Conservation (phyloP, 2,888 invertebrate genomes). For the Nemoura dubitans region DNA sequence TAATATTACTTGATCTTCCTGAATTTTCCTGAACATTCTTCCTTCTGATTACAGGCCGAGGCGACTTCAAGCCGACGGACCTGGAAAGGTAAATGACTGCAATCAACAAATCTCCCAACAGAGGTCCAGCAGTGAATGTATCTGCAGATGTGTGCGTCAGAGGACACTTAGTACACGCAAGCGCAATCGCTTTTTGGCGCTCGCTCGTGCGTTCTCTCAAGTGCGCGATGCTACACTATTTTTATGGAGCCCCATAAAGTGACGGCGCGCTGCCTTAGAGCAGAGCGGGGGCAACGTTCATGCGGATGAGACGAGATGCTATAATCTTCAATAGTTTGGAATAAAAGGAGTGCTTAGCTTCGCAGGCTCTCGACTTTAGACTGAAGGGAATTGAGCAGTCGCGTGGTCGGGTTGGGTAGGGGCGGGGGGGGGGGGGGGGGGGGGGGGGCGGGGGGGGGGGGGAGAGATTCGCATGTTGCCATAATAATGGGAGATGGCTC, state of each 20-base stretch:
- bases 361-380: background rate
- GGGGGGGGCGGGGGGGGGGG: too few species aligned
- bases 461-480: background rate
- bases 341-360: slow-evolving; percentile 17
- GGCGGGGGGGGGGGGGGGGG: too few species aligned
- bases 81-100: slow-evolving; percentile 74
- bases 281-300: background rate
- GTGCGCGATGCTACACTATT: background rate
- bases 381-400: background rate
- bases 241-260: background rate
- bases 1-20: too few species aligned
- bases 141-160: background rate
- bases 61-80: slow-evolving; percentile 84
- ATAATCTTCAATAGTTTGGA: slow-evolving; percentile 23
- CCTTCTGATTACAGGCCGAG: slow-evolving; percentile 69
- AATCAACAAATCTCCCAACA: background rate
- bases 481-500: background rate
- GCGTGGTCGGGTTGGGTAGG: too few species aligned
- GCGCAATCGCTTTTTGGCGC: background rate
- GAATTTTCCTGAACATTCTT: background rate
- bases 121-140: background rate
- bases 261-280: background rate
- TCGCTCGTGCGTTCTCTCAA: background rate
- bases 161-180: background rate
- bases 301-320: background rate